Evolutionary conservation across 1,140 invertebrate genomes (phyloP).

Genomic region (Pseudomyrmex gracilis): DNA sequence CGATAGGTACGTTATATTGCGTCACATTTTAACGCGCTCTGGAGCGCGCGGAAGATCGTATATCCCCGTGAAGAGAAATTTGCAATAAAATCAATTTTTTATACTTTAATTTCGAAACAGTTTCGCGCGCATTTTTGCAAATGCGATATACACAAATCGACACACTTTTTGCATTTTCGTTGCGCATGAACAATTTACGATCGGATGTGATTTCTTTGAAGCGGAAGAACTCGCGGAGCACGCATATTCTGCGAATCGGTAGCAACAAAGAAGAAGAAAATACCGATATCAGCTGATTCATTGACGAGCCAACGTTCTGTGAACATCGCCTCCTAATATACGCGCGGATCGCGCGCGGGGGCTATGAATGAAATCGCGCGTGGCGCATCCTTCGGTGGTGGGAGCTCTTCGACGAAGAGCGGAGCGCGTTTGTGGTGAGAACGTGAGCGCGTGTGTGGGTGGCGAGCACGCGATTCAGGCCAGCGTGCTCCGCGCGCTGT

Average conservation of each 20-base stretch:
- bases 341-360: background rate
- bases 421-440: conserved; percentile 2
- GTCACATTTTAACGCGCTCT: background rate
- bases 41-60: no score
- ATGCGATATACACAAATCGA: no score
- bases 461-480: conserved; percentile 49
- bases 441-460: conserved; percentile 59
- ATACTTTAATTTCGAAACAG: no score
- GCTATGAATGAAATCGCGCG: conserved; percentile 72
- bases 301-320: conserved; percentile 19
- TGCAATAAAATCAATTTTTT: no score
- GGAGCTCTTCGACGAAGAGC: conserved; percentile 10
- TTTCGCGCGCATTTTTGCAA: no score
- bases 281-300: background rate
- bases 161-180: no score
- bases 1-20: no score
- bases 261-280: background rate
- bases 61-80: no score
- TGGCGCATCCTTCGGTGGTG: conserved; percentile 61
- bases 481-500: conserved; percentile 41
- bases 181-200: background rate
- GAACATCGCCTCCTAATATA: conserved; percentile 32
- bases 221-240: no score
- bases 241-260: background rate
- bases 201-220: background rate